Conservation (phyloP, 1,140 invertebrate species). For the Cephus cinctus region DNA sequence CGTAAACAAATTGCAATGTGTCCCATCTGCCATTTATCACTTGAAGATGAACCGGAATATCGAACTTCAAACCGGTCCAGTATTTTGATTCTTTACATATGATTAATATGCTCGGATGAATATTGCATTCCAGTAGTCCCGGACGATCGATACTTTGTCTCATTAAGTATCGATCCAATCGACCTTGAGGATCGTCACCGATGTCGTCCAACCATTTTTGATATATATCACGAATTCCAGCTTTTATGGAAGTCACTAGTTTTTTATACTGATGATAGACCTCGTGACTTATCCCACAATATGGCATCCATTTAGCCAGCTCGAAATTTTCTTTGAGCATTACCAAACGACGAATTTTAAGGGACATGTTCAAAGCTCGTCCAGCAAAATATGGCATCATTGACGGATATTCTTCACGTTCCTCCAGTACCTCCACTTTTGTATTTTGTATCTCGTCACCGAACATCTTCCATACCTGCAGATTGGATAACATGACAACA, state of each 20-base stretch:
- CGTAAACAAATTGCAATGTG: constrained; percentile 66
- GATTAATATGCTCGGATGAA: constrained; percentile 63
- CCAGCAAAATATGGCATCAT: constrained; percentile 71
- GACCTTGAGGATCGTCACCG: constrained; percentile 60
- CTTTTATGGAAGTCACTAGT: constrained; percentile 65
- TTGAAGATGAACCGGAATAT: constrained; percentile 65
- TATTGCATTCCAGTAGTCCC: constrained; percentile 75
- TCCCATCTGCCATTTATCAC: constrained; percentile 65
- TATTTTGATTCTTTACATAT: constrained; percentile 68
- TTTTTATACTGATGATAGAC: constrained; percentile 66
- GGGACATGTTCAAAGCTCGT: constrained; percentile 62
- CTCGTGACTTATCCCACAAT: constrained; percentile 69
- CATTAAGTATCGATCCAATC: constrained; percentile 72
- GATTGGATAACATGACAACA: too few relatives aligned
- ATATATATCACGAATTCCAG: constrained; percentile 62
- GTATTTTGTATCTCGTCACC: constrained; percentile 72
- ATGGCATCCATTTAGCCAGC: constrained; percentile 70
- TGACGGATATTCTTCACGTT: constrained; percentile 62
- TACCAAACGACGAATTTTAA: constrained; percentile 64
- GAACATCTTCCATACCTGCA: constrained; percentile 75
- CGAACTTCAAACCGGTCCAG: constrained; percentile 66
- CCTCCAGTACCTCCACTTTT: constrained; percentile 68
- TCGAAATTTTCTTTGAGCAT: constrained; percentile 64
- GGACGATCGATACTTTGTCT: constrained; percentile 61
- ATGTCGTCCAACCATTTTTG: constrained; percentile 64